Evolutionary conservation across 2,113 vertebrate species (phyloP).

Genomic region (Capricornis sumatraensis): DNA sequence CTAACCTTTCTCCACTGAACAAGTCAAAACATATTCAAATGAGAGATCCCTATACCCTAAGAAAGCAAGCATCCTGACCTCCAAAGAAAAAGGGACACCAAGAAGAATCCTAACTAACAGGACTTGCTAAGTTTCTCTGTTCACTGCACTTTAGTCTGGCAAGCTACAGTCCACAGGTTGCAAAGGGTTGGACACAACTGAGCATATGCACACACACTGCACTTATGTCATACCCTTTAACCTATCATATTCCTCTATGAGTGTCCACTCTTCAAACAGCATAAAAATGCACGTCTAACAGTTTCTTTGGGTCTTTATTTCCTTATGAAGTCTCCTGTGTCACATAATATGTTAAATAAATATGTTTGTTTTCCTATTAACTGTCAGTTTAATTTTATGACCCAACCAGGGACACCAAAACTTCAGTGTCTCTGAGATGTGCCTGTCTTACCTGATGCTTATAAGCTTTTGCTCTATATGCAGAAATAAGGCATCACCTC

Average conservation of each 20-base stretch:
- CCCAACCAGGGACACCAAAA: not conserved
- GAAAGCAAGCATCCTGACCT: not conserved
- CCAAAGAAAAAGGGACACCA: not conserved
- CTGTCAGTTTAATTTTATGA: not conserved
- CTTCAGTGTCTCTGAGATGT: not conserved
- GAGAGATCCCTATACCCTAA: not conserved
- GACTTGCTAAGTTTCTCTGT: not conserved
- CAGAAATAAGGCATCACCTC: not conserved
- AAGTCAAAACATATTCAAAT: not conserved
- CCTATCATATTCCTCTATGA: not conserved
- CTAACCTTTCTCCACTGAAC: not conserved
- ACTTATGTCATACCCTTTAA: not conserved
- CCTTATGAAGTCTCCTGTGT: not conserved
- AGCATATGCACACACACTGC: not conserved
- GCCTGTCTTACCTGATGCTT: not conserved
- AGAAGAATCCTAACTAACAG: not conserved
- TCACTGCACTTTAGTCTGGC: not conserved
- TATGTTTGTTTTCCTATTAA: not conserved
- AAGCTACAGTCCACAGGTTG: not conserved
- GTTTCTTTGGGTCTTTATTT: not conserved
- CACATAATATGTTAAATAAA: not conserved
- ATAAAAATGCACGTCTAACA: not conserved
- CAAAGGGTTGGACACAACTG: not conserved
- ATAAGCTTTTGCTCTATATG: not conserved
- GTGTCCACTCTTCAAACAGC: not conserved